Conservation (phyloP, 2,888 invertebrate species). For the Tetranychus truncatus region DNA sequence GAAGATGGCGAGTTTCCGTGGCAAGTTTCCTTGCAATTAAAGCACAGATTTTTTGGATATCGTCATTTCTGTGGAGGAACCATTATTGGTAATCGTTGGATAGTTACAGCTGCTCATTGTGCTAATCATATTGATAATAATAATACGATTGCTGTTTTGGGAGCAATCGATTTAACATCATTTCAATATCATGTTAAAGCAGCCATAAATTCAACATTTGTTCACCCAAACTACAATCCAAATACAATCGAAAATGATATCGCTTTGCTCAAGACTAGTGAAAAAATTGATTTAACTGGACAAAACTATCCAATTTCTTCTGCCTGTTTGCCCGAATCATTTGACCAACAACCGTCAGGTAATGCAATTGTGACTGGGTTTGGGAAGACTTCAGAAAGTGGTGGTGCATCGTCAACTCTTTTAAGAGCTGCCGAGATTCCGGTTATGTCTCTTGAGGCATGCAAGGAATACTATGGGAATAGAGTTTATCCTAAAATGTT, state of each 20-base stretch:
- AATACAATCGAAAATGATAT: slow-evolving; percentile 5
- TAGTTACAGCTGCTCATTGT: slow-evolving; percentile 8
- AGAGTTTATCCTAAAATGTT: slow-evolving; percentile 6
- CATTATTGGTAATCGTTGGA: background rate
- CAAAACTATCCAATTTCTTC: background rate
- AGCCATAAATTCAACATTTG: background rate
- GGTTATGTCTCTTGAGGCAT: background rate
- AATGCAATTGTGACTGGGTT: background rate
- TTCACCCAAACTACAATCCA: background rate
- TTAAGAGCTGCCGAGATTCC: background rate
- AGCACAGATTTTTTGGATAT: background rate
- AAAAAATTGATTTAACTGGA: background rate
- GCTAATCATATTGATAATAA: background rate
- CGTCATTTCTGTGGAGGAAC: background rate
- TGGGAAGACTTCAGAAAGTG: background rate
- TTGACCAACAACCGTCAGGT: background rate
- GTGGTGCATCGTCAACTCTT: background rate
- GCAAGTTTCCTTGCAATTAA: slow-evolving; percentile 8
- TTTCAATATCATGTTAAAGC: background rate
- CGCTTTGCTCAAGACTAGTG: background rate
- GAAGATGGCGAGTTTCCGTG: background rate
- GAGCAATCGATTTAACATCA: background rate
- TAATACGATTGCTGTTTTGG: background rate
- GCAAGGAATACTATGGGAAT: background rate
- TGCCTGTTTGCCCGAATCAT: background rate